Percentiles rank a stretch among this genome's conserved stretches.
Conservation (phyloP, 2,888 invertebrate genomes). For the Noctua pronuba region DNA sequence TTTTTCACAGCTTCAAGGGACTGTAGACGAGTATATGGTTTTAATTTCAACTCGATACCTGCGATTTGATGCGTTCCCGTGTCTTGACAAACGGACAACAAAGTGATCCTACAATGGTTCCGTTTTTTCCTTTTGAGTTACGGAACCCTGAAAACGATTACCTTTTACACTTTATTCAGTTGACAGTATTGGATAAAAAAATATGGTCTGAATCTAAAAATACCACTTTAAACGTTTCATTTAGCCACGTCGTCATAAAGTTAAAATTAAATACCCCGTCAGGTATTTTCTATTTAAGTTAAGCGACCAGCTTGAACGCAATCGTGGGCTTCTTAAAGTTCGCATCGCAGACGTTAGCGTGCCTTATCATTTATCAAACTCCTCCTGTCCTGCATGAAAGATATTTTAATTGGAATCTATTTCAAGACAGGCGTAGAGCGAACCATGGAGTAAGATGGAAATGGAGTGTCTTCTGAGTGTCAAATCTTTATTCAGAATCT, state of each 20-base stretch:
- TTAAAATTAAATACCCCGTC: conserved; percentile 58
- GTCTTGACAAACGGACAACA: too few relatives aligned
- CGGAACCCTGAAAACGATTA: neutral
- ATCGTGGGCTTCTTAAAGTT: conserved; percentile 59
- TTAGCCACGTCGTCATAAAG: conserved; percentile 44
- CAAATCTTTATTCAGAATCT: neutral
- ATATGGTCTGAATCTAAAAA: conserved; percentile 3
- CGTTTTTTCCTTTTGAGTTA: too few relatives aligned
- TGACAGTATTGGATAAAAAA: neutral
- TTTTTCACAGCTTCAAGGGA: too few relatives aligned
- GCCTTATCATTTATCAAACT: conserved; percentile 67
- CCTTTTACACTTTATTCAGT: neutral
- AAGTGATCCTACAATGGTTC: too few relatives aligned
- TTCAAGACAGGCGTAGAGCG: conserved; percentile 50
- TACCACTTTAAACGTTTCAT: conserved; percentile 13
- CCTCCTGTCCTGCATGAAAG: conserved; percentile 52
- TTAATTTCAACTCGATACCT: too few relatives aligned
- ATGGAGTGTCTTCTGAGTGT: conserved; percentile 19
- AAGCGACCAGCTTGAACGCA: conserved; percentile 43
- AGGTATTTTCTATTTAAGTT: conserved; percentile 61
- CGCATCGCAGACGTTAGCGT: conserved; percentile 56
- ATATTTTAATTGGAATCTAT: conserved; percentile 68
- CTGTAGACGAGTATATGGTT: too few relatives aligned
- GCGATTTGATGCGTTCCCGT: too few relatives aligned
- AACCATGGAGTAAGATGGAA: conserved; percentile 4